These are phyloP conservation scores for Microtus oregoni DNA, from an alignment of 2,113 vertebrate species.

Conservation along the genomic window DNA sequence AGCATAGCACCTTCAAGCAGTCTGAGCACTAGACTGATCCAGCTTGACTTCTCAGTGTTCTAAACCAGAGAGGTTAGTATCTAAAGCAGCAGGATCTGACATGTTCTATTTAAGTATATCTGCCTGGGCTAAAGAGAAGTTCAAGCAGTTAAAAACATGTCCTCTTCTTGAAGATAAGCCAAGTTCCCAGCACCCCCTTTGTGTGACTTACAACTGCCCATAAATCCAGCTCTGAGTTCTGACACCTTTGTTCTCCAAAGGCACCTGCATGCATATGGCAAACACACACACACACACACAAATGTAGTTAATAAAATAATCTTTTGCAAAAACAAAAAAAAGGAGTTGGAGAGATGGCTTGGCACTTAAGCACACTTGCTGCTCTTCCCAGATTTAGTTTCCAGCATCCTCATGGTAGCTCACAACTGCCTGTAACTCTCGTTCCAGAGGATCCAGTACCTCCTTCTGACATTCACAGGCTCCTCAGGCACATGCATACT, in stretches of 20 bases:
- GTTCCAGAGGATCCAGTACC: not conserved
- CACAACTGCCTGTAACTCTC: not conserved
- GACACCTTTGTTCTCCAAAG: not conserved
- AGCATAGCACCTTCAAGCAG: not conserved
- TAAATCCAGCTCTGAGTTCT: not conserved
- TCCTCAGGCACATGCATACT: not conserved
- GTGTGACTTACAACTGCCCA: not conserved
- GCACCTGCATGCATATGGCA: not conserved
- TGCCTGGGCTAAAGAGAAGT: not conserved
- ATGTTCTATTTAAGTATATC: slow-evolving; percentile 26
- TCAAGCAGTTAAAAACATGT: not conserved
- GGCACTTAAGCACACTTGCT: not conserved
- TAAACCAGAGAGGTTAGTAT: not conserved
- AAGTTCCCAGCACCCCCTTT: not conserved
- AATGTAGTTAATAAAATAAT: not conserved
- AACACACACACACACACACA: not conserved
- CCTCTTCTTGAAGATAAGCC: not conserved
- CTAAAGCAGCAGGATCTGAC: not conserved
- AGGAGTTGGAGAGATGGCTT: not conserved
- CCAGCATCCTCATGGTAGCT: not conserved
- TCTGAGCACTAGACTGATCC: not conserved
- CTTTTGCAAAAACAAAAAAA: not conserved
- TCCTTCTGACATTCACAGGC: not conserved
- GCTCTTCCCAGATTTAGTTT: not conserved
- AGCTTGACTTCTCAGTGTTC: not conserved